Base-by-base conservation (phyloP, 2,797 vertebrate species). In the Megaceryle alcyon region DNA sequence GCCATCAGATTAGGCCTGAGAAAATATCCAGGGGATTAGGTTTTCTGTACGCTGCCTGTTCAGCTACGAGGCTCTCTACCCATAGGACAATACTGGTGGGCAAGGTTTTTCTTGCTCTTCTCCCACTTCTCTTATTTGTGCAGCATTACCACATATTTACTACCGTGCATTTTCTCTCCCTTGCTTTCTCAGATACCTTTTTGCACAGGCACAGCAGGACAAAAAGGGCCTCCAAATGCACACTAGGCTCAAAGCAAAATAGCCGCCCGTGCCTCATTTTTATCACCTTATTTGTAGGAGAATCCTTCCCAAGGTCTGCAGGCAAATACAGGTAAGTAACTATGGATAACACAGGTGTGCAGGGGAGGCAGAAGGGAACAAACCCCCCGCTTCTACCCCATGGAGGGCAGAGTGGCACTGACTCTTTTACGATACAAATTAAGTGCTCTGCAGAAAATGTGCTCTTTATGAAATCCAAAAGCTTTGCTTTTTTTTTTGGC, bases 241-340 rank as follows among this genome's bases (percentile, higher is more conserved):
- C 57, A 78, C 43, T 68, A 85, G 46, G 35, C 69, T 86, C 31
- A 71, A 25, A 70, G 73, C 5, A 78, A 83, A 86, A 76, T 72
- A 79, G 14, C 61, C 60, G 68, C 37, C 53, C 86, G 49, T 23
- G 9, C 31, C 56, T 90, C 75, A 79, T 92, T 97, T 97, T 88
- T 91, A 96, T 94, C 73, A 90, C 66, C 73, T 26, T 88, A 78
- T 73, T 70, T 81, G 60, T 56, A 60, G 6, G 51, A 66, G 39
- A 73, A 51, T 56, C 17, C 28, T 69, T 75, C 88, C 90, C 72
- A 86, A 82, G 64, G 64, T 88, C 82, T 92, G 85, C 65, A 84
- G 44, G 61, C 65, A 91, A 95, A 95, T 66, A 82, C 28, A 96
- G 81, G 96, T 93, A 95, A 97, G 92, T 94, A 97, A 96, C 75